Conservation (phyloP, 92 coral and sea anemone species). For the Pocillopora meandrina region DNA sequence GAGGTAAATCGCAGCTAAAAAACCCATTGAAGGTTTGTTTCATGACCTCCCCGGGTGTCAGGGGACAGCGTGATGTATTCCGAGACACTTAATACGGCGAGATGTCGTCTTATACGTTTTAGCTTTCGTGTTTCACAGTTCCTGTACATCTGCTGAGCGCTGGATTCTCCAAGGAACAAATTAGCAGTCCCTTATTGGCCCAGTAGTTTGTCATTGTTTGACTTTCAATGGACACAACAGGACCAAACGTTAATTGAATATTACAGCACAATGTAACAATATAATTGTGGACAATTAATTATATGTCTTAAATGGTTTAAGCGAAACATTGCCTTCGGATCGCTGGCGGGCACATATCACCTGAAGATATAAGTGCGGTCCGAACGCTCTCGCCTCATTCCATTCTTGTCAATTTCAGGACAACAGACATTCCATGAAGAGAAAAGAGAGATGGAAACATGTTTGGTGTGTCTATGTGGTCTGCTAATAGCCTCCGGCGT, state of each 20-base stretch:
- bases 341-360: constrained; percentile 45
- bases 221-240: constrained; percentile 67
- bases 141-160: constrained; percentile 12
- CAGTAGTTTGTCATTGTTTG: constrained; percentile 62
- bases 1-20: constrained; percentile 39
- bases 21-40: constrained; percentile 5
- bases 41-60: constrained; percentile 36
- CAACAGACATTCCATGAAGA: constrained; percentile 50
- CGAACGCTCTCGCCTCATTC: constrained; percentile 23
- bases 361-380: constrained; percentile 28
- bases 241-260: constrained; percentile 93
- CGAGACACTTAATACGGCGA: constrained; percentile 13
- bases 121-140: constrained; percentile 17
- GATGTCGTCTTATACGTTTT: background rate
- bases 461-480: constrained; percentile 36
- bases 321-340: constrained; percentile 28
- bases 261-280: constrained; percentile 84
- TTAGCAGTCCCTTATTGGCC: constrained; percentile 56
- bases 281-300: constrained; percentile 91
- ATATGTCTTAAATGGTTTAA: constrained; percentile 75
- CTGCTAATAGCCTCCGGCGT: constrained; percentile 38
- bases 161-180: constrained; percentile 29
- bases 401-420: constrained; percentile 37
- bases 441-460: constrained; percentile 52
- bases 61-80: constrained; percentile 9